phyloP scores from a whole-genome alignment of 2,113 vertebrate species.

The Machaerirhynchus nigripectus region DNA sequence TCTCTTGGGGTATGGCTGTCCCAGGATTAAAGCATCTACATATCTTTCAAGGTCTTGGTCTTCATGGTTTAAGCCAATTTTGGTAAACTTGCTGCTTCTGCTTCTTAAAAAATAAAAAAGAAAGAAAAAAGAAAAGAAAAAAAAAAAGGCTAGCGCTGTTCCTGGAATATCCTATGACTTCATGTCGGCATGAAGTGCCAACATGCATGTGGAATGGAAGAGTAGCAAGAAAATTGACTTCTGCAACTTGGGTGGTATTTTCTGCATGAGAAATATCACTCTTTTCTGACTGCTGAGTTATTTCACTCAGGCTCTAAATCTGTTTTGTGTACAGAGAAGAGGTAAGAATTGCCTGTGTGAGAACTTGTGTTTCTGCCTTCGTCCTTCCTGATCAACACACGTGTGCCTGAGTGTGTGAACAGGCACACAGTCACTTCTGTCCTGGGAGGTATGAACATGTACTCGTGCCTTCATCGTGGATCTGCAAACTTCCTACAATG shows the following conservation, averaged over 20 bases:
- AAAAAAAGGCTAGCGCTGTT: not conserved
- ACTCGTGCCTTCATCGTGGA: not conserved
- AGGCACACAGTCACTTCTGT: not conserved
- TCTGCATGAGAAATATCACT: conserved; percentile 6
- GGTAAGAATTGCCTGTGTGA: not conserved
- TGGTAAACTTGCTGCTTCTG: not conserved
- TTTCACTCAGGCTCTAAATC: not conserved
- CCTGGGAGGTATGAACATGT: not conserved
- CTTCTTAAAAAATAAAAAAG: not conserved
- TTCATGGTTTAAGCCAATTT: conserved; percentile 7
- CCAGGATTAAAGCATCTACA: not conserved
- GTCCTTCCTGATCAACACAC: not conserved
- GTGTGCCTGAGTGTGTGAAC: not conserved
- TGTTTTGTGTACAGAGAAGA: not conserved
- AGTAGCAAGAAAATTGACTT: conserved; percentile 20
- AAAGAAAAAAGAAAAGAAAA: rapidly evolving
- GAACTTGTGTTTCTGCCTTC: not conserved
- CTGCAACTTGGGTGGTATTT: conserved; percentile 50
- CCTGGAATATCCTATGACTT: conserved; percentile 51
- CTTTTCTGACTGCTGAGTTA: not conserved
- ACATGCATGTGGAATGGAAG: conserved; percentile 21
- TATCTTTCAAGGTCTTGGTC: conserved; percentile 1
- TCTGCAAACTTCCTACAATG: not conserved
- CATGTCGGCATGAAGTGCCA: conserved; percentile 25
- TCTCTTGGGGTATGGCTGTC: conserved; percentile 2